phyloP scores from a whole-genome alignment of 2,888 invertebrate species.

The Tolmerus cingulatus region DNA sequence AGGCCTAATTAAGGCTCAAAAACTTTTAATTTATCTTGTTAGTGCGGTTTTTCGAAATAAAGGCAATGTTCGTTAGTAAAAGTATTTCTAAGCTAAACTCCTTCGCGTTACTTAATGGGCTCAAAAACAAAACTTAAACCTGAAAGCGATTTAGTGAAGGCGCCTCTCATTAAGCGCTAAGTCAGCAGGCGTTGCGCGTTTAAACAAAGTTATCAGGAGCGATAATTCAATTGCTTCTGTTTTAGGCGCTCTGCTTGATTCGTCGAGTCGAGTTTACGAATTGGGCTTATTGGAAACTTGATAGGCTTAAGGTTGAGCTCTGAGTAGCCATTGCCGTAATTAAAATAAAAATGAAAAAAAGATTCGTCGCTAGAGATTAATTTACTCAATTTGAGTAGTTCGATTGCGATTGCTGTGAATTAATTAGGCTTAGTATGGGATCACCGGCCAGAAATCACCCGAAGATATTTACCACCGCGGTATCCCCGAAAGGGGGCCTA shows the following conservation, averaged over 20 bases:
- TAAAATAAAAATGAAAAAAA: slow-evolving; percentile 31
- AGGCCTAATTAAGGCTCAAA: not conserved
- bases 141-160: not conserved
- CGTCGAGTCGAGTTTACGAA: slow-evolving; percentile 10
- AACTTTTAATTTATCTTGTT: not conserved
- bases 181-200: not conserved
- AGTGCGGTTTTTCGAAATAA: not conserved
- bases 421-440: slow-evolving; percentile 34
- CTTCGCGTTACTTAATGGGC: not conserved
- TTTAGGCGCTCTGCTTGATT: not conserved
- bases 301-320: not conserved
- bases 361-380: slow-evolving; percentile 10
- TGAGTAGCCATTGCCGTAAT: slow-evolving; percentile 6
- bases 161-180: not conserved
- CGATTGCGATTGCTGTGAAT: slow-evolving; percentile 29
- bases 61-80: not conserved
- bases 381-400: slow-evolving; percentile 36
- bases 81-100: not conserved
- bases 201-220: not conserved
- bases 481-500: not conserved
- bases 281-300: slow-evolving; percentile 7
- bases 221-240: slow-evolving; percentile 11
- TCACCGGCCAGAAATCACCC: not conserved
- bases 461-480: not conserved
- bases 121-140: not conserved